Conservation (phyloP, 1,140 invertebrate species). For the Neuroterus valhalla region DNA sequence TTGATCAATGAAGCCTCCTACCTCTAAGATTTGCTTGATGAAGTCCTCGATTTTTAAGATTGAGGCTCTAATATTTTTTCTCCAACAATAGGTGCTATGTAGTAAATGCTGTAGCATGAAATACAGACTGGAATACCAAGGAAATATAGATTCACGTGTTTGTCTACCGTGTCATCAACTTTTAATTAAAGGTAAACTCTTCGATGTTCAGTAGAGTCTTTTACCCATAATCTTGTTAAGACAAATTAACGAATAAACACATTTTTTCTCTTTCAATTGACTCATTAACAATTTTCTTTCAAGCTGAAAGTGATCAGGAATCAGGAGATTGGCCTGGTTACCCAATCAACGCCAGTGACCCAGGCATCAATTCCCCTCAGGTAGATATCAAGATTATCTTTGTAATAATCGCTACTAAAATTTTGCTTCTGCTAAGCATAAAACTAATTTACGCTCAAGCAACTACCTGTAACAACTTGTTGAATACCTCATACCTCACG, state of each 20-base stretch:
- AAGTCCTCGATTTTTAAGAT: too few species aligned
- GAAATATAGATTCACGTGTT: conserved; percentile 78
- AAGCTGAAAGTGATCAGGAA: conserved; percentile 67
- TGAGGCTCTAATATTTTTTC: conserved; percentile 30
- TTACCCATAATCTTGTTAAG: background rate
- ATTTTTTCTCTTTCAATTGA: conserved; percentile 35
- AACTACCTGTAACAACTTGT: conserved; percentile 72
- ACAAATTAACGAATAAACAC: conserved; percentile 25
- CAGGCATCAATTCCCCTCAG: conserved; percentile 65
- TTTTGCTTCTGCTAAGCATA: conserved; percentile 50
- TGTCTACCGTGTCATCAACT: conserved; percentile 79
- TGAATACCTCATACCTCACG: conserved; percentile 70
- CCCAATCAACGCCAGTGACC: conserved; percentile 48
- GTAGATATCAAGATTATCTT: conserved; percentile 53
- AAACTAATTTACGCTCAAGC: conserved; percentile 56
- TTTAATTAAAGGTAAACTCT: conserved; percentile 72
- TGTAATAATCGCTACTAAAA: conserved; percentile 37
- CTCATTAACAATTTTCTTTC: conserved; percentile 48
- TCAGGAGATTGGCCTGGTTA: conserved; percentile 64
- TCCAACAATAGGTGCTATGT: conserved; percentile 82
- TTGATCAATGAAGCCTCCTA: too few species aligned
- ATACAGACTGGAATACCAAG: conserved; percentile 84
- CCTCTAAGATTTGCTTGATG: too few species aligned
- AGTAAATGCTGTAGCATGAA: conserved; percentile 87
- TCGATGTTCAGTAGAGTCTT: too few species aligned